Percentiles rank a stretch among this genome's conserved stretches.
These are phyloP conservation scores for Aurelia coerulea DNA, from an alignment of 30 jellyfish, hydroid and myxozoan species.

Conservation along the genomic window DNA sequence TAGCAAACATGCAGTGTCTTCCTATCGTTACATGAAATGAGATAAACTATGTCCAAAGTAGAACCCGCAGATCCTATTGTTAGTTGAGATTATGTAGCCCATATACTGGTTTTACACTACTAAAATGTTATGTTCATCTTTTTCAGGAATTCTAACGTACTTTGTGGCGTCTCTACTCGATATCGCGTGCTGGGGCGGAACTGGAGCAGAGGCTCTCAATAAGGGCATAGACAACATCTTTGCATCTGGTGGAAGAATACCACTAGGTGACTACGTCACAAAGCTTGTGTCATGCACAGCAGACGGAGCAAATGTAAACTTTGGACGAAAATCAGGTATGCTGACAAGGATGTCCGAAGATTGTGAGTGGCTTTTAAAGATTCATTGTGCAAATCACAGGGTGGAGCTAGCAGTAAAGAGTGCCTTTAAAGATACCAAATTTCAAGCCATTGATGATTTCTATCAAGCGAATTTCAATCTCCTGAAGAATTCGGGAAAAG, in stretches of 20 bases:
- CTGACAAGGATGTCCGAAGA: constrained; percentile 40
- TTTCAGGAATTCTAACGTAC: constrained; percentile 25
- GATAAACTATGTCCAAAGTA: no score
- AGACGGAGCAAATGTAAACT: background rate
- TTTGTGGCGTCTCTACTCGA: constrained; percentile 15
- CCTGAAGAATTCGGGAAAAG: constrained; percentile 72
- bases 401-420: constrained; percentile 74
- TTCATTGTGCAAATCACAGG: constrained; percentile 80
- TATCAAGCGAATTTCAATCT: constrained; percentile 42
- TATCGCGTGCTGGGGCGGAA: constrained; percentile 17
- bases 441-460: constrained; percentile 55
- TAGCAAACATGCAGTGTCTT: no score
- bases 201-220: constrained; percentile 31
- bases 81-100: no score
- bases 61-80: no score
- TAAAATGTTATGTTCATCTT: background rate
- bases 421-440: constrained; percentile 54
- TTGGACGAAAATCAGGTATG: constrained; percentile 66
- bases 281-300: no score
- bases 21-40: no score
- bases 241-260: no score
- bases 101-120: no score
- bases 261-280: no score
- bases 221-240: background rate
- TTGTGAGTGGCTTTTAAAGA: constrained; percentile 73